These are phyloP conservation scores for Acanthaster planci DNA, from an alignment of 35 echinoderm and acorn worm species.

Conservation along the genomic window DNA sequence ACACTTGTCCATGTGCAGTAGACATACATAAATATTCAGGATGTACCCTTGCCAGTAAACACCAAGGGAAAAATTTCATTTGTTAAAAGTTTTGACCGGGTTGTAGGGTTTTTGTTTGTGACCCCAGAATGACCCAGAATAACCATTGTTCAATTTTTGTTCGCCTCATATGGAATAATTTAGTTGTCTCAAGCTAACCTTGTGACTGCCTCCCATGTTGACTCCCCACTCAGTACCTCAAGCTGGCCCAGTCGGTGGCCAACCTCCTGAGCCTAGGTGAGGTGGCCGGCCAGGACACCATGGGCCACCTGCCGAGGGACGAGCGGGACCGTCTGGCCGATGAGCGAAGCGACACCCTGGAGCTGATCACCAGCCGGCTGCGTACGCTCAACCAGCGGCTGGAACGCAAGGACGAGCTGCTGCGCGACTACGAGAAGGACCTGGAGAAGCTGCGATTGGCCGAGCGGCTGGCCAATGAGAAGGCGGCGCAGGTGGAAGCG, in stretches of 20 bases:
- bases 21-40: too few species aligned
- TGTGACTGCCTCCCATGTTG: too few species aligned
- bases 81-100: too few species aligned
- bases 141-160: too few species aligned
- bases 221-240: conserved; percentile 87
- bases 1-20: too few species aligned
- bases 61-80: too few species aligned
- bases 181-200: too few species aligned
- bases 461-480: conserved; percentile 88
- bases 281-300: conserved; percentile 76
- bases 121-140: too few species aligned
- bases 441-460: conserved; percentile 92
- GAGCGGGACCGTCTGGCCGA: conserved; percentile 67
- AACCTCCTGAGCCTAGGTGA: conserved; percentile 77
- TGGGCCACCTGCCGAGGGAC: conserved; percentile 84
- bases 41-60: too few species aligned
- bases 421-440: conserved; percentile 96
- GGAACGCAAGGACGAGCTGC: conserved; percentile 85
- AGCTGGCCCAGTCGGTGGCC: conserved; percentile 63
- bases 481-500: conserved; percentile 83
- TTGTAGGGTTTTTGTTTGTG: too few species aligned
- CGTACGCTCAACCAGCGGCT: conserved; percentile 84
- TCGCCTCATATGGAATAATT: too few species aligned
- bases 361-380: conserved; percentile 79
- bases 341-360: conserved; percentile 62